Evolutionary conservation across 2,797 vertebrate genomes (phyloP), one percentile per base, ranked within the genome.

Genomic region (Syngnathus acus): DNA sequence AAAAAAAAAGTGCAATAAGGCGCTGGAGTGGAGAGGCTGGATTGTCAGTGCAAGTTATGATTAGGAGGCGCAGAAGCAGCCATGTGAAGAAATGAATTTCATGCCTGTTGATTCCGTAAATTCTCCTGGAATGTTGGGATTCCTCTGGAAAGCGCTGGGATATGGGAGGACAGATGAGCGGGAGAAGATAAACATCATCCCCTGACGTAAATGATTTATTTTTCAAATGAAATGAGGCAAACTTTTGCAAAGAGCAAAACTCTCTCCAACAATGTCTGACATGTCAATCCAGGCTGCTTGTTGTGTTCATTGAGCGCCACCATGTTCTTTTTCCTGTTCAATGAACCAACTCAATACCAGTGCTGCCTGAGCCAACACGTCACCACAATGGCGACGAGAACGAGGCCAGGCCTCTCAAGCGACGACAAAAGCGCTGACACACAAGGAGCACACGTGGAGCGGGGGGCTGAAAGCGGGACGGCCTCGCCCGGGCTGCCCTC

Each of bases 61-160:
- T 92, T 87, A 90, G 86, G 86, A 88, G 84, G 77, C 68, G 55
- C 83, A 83, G 88, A 91, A 84, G 86, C 86, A 77, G 72, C 85
- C 89, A 90, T 91, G 89, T 90, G 89, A 87, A 57, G 84, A 89
- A 92, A 90, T 90, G 82, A 89, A 90, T 92, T 92, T 92, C 89
- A 92, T 89, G 91, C 87, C 86, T 88, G 89, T 90, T 91, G 90
- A 90, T 87, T 91, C 85, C 81, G 82, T 45, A 72, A 87, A 84
- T 89, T 89, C 81, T 86, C 57, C 79, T 72, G 89, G 90, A 92
- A 91, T 90, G 89, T 67, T 42, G 67, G 70, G 69, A 42, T 72
- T 74, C 68, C 16, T 32, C 51, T 54, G 69, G 48, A n/a, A 68
- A 68, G 39, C 9, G 26, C 21, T 9, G 5, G n/a, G 19, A n/a